Evolutionary conservation across 2,888 invertebrate species (phyloP).

Genomic region (Eucera pruinosa): DNA sequence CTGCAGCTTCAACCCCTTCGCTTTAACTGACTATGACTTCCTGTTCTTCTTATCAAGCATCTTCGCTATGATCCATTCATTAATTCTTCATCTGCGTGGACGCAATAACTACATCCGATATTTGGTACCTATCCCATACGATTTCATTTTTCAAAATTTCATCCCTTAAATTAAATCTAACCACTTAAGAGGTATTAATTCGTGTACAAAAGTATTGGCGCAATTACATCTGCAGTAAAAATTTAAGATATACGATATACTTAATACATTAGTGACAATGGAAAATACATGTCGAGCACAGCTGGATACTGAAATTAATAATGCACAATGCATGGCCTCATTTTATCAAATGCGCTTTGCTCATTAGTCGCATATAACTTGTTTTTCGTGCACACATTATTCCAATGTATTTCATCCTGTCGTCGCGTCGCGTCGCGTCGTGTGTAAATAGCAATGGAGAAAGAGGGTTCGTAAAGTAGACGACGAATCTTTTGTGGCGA

Average conservation of each 20-base stretch:
- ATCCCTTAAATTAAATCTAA: no score
- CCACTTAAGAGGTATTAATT: no score
- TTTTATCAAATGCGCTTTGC: not conserved
- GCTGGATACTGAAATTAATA: slow-evolving; percentile 24
- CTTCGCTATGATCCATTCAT: not conserved
- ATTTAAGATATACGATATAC: no score
- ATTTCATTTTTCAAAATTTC: no score
- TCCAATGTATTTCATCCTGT: not conserved
- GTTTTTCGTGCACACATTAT: not conserved
- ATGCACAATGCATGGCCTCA: slow-evolving; percentile 8
- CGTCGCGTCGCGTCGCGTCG: no score
- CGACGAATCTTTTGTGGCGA: not conserved
- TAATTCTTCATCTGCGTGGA: no score
- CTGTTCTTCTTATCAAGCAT: not conserved
- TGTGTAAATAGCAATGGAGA: not conserved
- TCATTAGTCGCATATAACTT: no score
- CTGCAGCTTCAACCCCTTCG: not conserved
- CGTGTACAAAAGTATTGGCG: no score
- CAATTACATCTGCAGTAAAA: no score
- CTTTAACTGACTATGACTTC: not conserved
- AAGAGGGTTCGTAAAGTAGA: not conserved
- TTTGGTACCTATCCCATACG: no score
- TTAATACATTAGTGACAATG: not conserved
- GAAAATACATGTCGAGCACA: not conserved
- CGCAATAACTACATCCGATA: no score